phyloP scores from a whole-genome alignment of 2,797 vertebrate species.

The Spinus pinus region DNA sequence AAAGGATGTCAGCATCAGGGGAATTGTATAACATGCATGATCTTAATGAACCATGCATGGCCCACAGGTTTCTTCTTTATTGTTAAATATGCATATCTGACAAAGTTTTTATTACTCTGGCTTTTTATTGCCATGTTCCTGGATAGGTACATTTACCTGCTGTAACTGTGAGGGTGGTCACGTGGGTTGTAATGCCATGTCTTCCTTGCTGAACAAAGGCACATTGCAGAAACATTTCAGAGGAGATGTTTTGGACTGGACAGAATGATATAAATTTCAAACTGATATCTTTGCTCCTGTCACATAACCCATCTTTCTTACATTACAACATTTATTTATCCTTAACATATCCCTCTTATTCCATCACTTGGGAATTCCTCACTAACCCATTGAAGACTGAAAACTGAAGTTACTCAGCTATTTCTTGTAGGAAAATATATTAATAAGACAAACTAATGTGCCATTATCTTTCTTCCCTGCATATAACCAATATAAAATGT shows the following conservation, averaged over 20 bases:
- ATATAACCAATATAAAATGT: background rate
- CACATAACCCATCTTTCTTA: constrained; percentile 16
- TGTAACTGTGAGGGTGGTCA: background rate
- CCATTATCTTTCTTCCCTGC: background rate
- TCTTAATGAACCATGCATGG: background rate
- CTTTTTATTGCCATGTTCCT: background rate
- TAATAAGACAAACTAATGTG: background rate
- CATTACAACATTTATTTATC: background rate
- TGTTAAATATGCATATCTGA: background rate
- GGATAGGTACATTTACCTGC: background rate
- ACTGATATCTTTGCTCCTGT: background rate
- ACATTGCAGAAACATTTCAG: background rate
- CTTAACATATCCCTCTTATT: background rate
- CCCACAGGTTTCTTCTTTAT: background rate
- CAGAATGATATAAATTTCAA: constrained; percentile 16
- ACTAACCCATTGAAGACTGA: constrained; percentile 24
- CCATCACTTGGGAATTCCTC: constrained; percentile 5
- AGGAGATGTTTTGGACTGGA: background rate
- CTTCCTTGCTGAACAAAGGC: background rate
- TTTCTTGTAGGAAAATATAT: background rate
- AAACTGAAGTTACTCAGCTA: constrained; percentile 20
- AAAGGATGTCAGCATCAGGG: background rate
- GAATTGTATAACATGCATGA: background rate
- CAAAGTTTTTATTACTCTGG: background rate
- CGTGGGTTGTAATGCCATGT: background rate